Evolutionary conservation across 2,797 vertebrate species (phyloP).

Genomic region (Cirrhinus mrigala): DNA sequence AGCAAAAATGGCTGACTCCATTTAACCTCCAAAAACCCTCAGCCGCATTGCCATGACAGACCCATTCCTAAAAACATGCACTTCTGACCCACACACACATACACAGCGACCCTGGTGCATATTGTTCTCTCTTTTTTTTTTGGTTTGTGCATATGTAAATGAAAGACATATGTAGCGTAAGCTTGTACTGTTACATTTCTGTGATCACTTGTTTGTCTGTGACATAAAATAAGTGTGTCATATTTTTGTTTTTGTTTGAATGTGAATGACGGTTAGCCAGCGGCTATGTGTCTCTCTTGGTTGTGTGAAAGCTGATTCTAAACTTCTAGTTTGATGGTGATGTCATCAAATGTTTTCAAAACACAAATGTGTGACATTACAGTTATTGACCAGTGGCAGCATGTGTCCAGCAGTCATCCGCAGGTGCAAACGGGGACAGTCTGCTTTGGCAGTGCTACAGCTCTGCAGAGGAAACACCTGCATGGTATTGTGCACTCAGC

Average conservation of each 20-base stretch:
- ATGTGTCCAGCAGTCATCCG: not conserved
- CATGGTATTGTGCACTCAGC: not conserved
- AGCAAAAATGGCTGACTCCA: conserved; percentile 60
- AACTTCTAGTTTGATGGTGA: not conserved
- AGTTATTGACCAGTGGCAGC: conserved; percentile 9
- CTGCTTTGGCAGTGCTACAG: not conserved
- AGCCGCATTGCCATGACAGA: conserved; percentile 49
- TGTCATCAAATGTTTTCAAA: not conserved
- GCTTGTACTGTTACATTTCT: not conserved
- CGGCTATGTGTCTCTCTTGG: not conserved
- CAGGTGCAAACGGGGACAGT: not conserved
- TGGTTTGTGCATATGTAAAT: not conserved
- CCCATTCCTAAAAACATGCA: conserved; percentile 50
- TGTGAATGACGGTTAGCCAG: not conserved
- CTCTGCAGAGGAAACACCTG: not conserved
- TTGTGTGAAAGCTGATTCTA: not conserved
- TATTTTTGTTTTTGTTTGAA: not conserved
- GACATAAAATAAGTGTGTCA: not conserved
- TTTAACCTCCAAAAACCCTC: conserved; percentile 63
- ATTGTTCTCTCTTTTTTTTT: not conserved
- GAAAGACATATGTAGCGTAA: not conserved
- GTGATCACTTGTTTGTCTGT: not conserved
- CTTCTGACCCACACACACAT: conserved; percentile 48
- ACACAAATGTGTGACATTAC: not conserved
- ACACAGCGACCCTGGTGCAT: not conserved